Conservation (phyloP, 2,113 vertebrate genomes). For the Limanda limanda region DNA sequence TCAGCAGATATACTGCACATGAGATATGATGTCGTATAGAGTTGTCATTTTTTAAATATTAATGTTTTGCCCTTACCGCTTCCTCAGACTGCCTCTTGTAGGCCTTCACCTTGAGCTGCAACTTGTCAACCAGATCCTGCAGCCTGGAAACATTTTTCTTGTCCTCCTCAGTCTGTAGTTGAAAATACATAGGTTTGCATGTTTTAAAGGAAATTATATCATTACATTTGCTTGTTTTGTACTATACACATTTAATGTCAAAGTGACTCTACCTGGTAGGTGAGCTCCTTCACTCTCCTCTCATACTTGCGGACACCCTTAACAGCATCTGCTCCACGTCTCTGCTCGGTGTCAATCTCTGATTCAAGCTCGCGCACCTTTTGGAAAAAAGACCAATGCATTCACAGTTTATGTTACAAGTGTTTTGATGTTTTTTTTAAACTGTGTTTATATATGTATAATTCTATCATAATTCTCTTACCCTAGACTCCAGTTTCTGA, state of each 20-base stretch:
- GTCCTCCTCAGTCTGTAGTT: too few relatives aligned
- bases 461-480: constrained; percentile 33
- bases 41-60: background rate
- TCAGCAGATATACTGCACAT: background rate
- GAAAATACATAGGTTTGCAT: background rate
- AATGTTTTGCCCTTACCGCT: constrained; percentile 66
- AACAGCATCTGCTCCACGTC: constrained; percentile 71
- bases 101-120: too few relatives aligned
- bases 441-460: background rate
- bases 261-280: constrained; percentile 62
- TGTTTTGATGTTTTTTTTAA: background rate
- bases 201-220: background rate
- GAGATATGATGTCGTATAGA: background rate
- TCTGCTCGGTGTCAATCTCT: constrained; percentile 71
- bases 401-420: background rate
- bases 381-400: background rate
- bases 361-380: constrained; percentile 70
- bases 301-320: constrained; percentile 77
- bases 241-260: background rate
- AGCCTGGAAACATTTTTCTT: too few relatives aligned
- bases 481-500: constrained; percentile 87
- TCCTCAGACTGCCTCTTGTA: constrained; percentile 79
- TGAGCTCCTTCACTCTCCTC: constrained; percentile 77
- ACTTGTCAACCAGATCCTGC: too few relatives aligned
- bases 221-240: background rate